Evolutionary conservation across 2,113 vertebrate genomes (phyloP).

Genomic region (Antechinus stuartii): DNA sequence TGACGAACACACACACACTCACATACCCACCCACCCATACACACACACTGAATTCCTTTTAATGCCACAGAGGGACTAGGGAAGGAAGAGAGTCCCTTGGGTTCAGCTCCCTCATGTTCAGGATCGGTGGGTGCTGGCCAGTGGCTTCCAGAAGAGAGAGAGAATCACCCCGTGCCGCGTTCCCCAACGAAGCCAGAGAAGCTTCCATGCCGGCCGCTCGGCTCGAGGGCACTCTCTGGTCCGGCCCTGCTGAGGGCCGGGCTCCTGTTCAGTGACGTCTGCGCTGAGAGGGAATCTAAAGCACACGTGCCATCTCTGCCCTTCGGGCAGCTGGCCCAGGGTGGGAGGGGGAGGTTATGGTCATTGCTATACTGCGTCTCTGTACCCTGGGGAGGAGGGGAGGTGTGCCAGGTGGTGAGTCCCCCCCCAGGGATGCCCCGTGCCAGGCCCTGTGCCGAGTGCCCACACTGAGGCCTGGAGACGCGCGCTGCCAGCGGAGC

Average conservation of each 20-base stretch:
- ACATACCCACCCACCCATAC: too few relatives aligned
- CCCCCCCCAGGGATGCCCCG: background rate
- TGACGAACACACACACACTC: too few relatives aligned
- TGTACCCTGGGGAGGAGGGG: background rate
- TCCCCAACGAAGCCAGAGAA: constrained; percentile 61
- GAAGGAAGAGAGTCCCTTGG: too few relatives aligned
- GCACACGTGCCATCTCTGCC: constrained; percentile 56
- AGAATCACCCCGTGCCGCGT: background rate
- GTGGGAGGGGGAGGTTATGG: background rate
- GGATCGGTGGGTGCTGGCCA: too few relatives aligned
- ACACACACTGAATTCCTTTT: too few relatives aligned
- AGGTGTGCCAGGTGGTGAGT: background rate
- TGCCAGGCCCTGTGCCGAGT: background rate
- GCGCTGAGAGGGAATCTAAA: constrained; percentile 49
- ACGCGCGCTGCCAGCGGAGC: rapidly evolving
- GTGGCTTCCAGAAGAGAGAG: background rate
- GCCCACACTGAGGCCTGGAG: background rate
- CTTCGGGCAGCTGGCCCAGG: constrained; percentile 58
- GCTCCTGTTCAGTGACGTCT: constrained; percentile 60
- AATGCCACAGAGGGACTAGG: too few relatives aligned
- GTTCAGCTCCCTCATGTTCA: too few relatives aligned
- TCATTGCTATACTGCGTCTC: background rate
- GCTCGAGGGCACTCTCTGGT: constrained; percentile 54
- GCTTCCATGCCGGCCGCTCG: constrained; percentile 43
- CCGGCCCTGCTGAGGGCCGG: constrained; percentile 43